Conservation (phyloP, 2,797 vertebrate species). For the Hapalemur alaotrensis region DNA sequence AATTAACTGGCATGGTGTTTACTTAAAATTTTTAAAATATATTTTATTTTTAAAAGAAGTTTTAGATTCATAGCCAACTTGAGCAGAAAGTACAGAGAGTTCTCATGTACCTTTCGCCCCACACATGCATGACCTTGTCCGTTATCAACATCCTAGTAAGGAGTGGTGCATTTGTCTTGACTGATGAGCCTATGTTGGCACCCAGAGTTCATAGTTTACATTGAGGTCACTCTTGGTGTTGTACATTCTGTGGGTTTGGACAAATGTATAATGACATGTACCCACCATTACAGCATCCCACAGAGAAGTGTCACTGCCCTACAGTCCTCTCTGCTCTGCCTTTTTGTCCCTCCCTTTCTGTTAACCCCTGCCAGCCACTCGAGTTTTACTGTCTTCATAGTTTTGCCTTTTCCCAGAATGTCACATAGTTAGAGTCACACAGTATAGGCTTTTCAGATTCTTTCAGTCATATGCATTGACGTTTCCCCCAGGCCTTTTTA, state of each 20-base stretch:
- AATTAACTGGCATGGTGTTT: neutral
- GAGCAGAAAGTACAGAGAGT: neutral
- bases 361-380: accelerated
- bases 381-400: neutral
- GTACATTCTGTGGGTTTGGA: accelerated
- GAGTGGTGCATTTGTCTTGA: neutral
- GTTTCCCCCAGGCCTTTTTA: neutral
- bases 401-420: neutral
- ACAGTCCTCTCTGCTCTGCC: too few species aligned
- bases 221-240: neutral
- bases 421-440: neutral
- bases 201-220: neutral
- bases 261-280: neutral
- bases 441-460: neutral
- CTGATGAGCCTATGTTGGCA: accelerated
- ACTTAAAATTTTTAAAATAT: neutral
- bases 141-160: accelerated
- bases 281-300: accelerated
- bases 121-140: accelerated
- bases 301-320: neutral
- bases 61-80: neutral
- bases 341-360: too few species aligned
- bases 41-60: neutral
- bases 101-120: accelerated
- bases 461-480: neutral